phyloP scores from a whole-genome alignment of 2,113 vertebrate genomes.

The Burhinus bistriatus region DNA sequence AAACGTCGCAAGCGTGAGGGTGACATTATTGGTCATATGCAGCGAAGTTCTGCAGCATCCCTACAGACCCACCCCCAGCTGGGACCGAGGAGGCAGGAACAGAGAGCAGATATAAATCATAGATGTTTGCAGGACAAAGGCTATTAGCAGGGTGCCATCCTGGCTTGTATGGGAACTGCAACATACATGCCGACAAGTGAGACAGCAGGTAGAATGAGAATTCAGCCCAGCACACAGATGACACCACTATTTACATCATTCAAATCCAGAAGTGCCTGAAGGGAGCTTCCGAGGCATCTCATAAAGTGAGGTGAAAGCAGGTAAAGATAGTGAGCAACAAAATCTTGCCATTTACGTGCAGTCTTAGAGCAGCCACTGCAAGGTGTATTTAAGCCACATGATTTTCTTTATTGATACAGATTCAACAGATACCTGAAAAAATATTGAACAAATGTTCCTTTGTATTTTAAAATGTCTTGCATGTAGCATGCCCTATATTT shows the following conservation, averaged over 20 bases:
- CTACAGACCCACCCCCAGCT: neutral
- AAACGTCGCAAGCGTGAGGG: neutral
- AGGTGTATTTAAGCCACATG: neutral
- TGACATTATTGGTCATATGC: neutral
- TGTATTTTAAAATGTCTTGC: neutral
- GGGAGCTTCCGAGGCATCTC: neutral
- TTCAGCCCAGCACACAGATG: neutral
- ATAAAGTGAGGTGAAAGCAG: neutral
- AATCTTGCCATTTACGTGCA: neutral
- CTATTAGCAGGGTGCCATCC: neutral
- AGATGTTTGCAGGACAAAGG: neutral
- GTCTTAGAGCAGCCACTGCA: neutral
- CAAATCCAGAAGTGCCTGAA: neutral
- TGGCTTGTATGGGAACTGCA: neutral
- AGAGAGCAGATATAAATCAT: neutral
- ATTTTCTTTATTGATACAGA: neutral
- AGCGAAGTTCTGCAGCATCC: neutral
- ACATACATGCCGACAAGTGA: neutral
- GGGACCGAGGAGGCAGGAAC: neutral
- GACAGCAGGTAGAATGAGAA: neutral
- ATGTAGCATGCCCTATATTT: neutral
- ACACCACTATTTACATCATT: neutral
- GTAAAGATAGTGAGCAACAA: neutral
- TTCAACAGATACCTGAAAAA: neutral
- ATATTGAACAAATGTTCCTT: neutral